Percentiles rank a stretch among this genome's conserved stretches.
Evolutionary conservation across 2,113 vertebrate species (phyloP).

Genomic region (Archilochus colubris): DNA sequence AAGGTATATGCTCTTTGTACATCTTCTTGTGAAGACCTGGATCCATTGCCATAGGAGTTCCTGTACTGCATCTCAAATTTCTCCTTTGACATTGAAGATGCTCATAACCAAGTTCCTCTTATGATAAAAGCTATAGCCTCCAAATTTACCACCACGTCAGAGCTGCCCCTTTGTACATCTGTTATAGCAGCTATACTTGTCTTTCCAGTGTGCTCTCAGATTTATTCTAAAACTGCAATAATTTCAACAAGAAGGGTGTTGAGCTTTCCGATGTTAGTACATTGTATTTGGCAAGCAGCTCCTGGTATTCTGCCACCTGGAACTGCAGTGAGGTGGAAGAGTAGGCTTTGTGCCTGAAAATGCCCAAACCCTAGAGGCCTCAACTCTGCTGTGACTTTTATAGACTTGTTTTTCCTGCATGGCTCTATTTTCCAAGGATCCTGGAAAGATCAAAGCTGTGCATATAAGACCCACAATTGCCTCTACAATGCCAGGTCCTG

Average conservation of each 20-base stretch:
- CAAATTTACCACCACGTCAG: background rate
- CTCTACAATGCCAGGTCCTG: background rate
- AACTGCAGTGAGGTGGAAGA: slow-evolving; percentile 10
- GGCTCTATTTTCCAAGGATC: slow-evolving; percentile 29
- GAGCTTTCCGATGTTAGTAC: slow-evolving; percentile 15
- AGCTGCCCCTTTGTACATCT: background rate
- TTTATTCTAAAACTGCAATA: background rate
- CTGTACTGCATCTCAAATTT: background rate
- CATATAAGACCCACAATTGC: background rate
- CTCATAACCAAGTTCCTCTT: background rate
- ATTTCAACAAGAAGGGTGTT: slow-evolving; percentile 21
- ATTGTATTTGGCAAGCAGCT: slow-evolving; percentile 31
- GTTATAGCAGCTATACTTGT: background rate
- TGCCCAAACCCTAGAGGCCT: background rate
- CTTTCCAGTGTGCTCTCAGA: background rate
- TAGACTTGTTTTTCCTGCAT: slow-evolving; percentile 21
- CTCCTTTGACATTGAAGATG: background rate
- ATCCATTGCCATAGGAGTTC: background rate
- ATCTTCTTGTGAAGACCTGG: background rate
- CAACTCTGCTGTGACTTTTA: slow-evolving; percentile 24
- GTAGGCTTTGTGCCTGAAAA: background rate
- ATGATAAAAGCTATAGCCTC: background rate
- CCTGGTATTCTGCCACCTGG: slow-evolving; percentile 40
- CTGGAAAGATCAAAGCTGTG: slow-evolving; percentile 19
- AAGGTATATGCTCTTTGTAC: background rate